Base-by-base conservation (phyloP, 2,888 invertebrate genomes). In the Plebejus argus region DNA sequence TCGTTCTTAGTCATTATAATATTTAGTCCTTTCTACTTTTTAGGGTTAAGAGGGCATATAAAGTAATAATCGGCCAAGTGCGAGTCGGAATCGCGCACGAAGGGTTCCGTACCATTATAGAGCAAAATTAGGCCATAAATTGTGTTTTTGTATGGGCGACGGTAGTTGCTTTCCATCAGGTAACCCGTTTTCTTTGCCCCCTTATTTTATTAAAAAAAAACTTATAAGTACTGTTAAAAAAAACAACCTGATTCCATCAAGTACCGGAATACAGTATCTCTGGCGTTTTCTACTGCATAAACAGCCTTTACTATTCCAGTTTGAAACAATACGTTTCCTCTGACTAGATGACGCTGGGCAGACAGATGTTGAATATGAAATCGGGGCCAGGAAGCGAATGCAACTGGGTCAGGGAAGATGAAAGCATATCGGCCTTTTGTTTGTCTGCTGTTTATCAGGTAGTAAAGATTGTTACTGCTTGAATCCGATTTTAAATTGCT, bases 351-450 rank as follows among this genome's bases (percentile, higher is more conserved):
- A 53, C 53, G 58, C 58, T 58, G 58, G 58, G 1, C 61, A 23
- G 28, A 28, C 66, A 33, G 33, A 66, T 18, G 66, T 66, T 61
- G 23, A 23, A 66, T 33, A 66, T 6, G 66, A 33, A 66, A 66
- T 66, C 28, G 12, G 66, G 66, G 28, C 6, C 28, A 33, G 66
- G 66, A 66, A 66, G 18, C 66, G 66, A 33, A 18, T 66, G 66
- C 66, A 66, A 66, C 66, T 66, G 66, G 66, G 66, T 33, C 33
- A 12, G 1, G 15, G 15, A 66, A 66, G 66, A 66, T 66, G 66
- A 66, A 66, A 66, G 66, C 66, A 33, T 66, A 66, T 66, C 66
- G 28, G 66, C 18, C 66, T 66, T 66, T 66, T 66, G 66, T 66
- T 61, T 61, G 33, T 15, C 66, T 28, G 12, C 66, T 66, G 66